phyloP scores from a whole-genome alignment of 2,888 invertebrate species.

The Sesamia inferens region DNA sequence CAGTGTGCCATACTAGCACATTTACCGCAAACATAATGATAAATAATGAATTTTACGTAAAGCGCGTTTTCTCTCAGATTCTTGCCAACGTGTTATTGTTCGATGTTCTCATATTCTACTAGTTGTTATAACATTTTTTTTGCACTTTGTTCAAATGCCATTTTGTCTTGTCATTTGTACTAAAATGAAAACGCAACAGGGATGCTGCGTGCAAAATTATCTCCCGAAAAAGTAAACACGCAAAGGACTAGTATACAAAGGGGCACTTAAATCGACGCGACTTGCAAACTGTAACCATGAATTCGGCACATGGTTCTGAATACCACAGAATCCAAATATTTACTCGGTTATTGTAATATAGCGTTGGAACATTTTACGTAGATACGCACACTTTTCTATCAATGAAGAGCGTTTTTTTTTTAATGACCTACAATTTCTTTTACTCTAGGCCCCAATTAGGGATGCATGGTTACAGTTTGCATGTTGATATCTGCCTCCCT shows the following conservation, averaged over 20 bases:
- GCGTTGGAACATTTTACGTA: no score
- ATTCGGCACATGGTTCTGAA: not conserved
- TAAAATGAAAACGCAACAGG: not conserved
- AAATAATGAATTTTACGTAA: conserved; percentile 24
- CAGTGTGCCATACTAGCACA: conserved; percentile 18
- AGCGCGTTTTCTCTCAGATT: not conserved
- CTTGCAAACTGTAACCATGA: not conserved
- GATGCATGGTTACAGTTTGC: not conserved
- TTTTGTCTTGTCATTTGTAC: no score
- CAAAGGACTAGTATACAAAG: not conserved
- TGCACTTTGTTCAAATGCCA: not conserved
- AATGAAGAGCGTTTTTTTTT: not conserved
- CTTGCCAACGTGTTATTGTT: conserved; percentile 8
- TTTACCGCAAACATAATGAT: conserved; percentile 36
- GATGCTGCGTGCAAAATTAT: not conserved
- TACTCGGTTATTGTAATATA: not conserved
- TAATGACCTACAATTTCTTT: not conserved
- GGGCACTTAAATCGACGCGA: not conserved
- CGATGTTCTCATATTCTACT: conserved; percentile 12
- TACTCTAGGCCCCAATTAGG: not conserved
- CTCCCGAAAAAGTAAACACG: not conserved
- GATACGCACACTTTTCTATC: no score
- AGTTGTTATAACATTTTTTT: conserved; percentile 12
- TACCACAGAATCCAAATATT: not conserved
- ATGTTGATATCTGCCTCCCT: not conserved